phyloP scores from a whole-genome alignment of 1,140 invertebrate species.

The Drosophila pseudoobscura region DNA sequence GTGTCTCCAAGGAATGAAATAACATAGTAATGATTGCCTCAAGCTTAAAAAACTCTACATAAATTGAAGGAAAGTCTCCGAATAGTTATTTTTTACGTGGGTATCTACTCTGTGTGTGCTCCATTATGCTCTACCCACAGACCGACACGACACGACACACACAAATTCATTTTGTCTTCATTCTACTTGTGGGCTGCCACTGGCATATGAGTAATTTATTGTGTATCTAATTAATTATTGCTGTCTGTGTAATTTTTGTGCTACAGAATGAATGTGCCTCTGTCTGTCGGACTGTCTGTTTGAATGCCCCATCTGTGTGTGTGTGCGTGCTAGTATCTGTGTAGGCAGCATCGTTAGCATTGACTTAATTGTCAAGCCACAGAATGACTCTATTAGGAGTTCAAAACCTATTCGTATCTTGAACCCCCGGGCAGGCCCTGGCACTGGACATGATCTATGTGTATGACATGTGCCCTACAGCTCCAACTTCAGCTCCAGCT shows the following conservation, averaged over 20 bases:
- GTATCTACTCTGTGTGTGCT: neutral
- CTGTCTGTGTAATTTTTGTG: slow-evolving; percentile 59
- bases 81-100: neutral
- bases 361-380: slow-evolving; percentile 54
- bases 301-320: slow-evolving; percentile 10
- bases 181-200: slow-evolving; percentile 51
- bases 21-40: slow-evolving; percentile 1
- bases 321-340: neutral
- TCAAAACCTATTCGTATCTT: slow-evolving; percentile 26
- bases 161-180: slow-evolving; percentile 23
- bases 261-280: slow-evolving; percentile 28
- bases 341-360: slow-evolving; percentile 46
- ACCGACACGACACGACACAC: slow-evolving; percentile 27
- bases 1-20: slow-evolving; percentile 16
- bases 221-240: slow-evolving; percentile 72
- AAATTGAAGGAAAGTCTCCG: slow-evolving; percentile 22
- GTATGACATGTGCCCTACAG: slow-evolving; percentile 25
- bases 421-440: slow-evolving; percentile 16
- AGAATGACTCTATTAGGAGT: slow-evolving; percentile 50
- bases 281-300: slow-evolving; percentile 16
- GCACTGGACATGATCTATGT: slow-evolving; percentile 50
- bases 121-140: slow-evolving; percentile 8
- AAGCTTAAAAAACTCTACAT: slow-evolving; percentile 34
- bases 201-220: slow-evolving; percentile 70
- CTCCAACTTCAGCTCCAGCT: neutral